Evolutionary conservation across 1,140 invertebrate species (phyloP), one percentile per base, ranked within the genome.

Genomic region (Stegodyphus mimosarum): DNA sequence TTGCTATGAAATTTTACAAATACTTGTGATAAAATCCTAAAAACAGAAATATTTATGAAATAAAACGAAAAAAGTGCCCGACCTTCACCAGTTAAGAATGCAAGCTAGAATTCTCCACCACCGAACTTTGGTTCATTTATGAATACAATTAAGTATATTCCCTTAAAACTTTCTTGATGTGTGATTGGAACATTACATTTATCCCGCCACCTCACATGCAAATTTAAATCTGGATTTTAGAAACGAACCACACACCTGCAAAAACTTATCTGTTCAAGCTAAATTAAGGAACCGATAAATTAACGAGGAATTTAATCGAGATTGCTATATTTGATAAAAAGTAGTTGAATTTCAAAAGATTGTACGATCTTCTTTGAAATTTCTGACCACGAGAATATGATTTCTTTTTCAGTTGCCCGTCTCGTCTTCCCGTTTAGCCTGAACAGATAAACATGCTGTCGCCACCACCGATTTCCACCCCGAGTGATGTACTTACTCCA

Each of bases 401-500:
- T 1, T 33, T 33, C 33, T 33, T 33, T 33, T 33, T 33, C 33
- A 33, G 33, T 33, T 33, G 33, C 33, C 33, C 33, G 33, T 33
- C 33, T 33, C 33, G 3, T 33, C 33, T 48, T 33, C 18, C n/a
- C 52, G 6, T 55, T 50, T 52, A 73, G 75, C 69, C 7, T 73
- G 84, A 73, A 86, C 75, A 86, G 72, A 79, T 48, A 78, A 73
- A 33, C 33, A 33, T 60, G 51, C 15, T 81, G 70, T 15, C 48
- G 53, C 75, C 72, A 71, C 48, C 76, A 80, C 84, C 85, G 71
- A 63, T 60, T 73, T 33, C 18, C 13, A 52, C 10, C 55, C 53
- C 10, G 33, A 48, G 69, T 51, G 9, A 17, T 7, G 33, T 89
- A 95, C 95, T 94, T 92, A 96, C 95, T 94, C 88, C 88, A 88